Evolutionary conservation across 1,140 invertebrate genomes (phyloP), one percentile per base, ranked within the genome.

Genomic region (Sarcophaga bullata): DNA sequence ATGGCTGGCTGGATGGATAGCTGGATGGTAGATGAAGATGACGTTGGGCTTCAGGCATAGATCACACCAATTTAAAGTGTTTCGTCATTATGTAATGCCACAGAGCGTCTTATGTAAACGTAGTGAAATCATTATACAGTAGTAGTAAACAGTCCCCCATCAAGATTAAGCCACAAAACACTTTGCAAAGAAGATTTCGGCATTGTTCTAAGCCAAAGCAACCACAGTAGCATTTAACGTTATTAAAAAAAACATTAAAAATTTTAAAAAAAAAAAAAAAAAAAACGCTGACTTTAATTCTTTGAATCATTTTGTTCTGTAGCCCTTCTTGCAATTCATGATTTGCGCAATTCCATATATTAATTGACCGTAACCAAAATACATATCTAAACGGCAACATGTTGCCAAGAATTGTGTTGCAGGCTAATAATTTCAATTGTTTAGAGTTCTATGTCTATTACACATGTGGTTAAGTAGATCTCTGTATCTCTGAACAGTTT

Each of bases 311-410:
- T 25, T 68, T 19, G n/a, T 7, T 10, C 6, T 8, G 19, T 25
- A 68, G 17, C 62, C 62, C 62, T 68, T 19, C 17, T 17, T 68
- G 19, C 19, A 68, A 68, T 15, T n/a, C 54, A 58, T 58, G 54
- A 68, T 19, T 68, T 68, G 62, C 9, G 6, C 7, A 68, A 17
- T 68, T 68, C 17, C 62, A 68, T 68, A 9, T 68, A 68, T 68
- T 68, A 68, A 68, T 68, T 68, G 62, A 68, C 62, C 62, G 17
- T 68, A 68, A 68, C 62, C 62, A 25, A 19, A 68, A 68, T 19
- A 25, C 25, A 37, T 37, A 4, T 37, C 25, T 37, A 37, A 37
- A 4, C 25, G n/a, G n/a, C 25, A 37, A 37, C 25, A 37, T 37
- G 25, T 37, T 37, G 25, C 25, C 25, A 37, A 37, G 25, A 37